These are phyloP conservation scores for Pelecanus crispus DNA, from an alignment of 2,113 vertebrate genomes.

Conservation along the genomic window DNA sequence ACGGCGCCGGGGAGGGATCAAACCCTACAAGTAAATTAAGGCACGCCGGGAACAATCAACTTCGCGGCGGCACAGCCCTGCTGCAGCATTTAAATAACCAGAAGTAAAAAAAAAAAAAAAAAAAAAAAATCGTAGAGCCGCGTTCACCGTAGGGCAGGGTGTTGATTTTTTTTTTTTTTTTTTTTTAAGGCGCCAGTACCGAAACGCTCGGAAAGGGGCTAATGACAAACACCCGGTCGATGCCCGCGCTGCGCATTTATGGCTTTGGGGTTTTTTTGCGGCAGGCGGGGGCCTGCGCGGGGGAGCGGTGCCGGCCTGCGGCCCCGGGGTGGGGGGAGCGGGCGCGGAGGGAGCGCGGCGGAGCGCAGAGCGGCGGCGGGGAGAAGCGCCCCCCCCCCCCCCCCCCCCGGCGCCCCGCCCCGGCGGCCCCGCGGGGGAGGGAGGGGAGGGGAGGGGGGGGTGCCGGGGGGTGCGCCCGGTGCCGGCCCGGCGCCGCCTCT, in stretches of 20 bases:
- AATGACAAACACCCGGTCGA: neutral
- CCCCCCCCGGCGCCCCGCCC: neutral
- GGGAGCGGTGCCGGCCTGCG: neutral
- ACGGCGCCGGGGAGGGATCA: neutral
- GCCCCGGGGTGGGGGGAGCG: neutral
- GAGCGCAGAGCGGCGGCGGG: neutral
- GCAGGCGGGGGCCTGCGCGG: too few species aligned
- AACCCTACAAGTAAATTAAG: neutral
- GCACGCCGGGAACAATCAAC: neutral
- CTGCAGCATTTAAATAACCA: neutral
- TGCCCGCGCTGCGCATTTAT: neutral
- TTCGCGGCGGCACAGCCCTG: neutral
- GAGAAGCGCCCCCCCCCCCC: neutral
- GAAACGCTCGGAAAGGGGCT: neutral
- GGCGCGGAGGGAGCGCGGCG: neutral
- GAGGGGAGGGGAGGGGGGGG: neutral
- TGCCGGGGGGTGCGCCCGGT: neutral
- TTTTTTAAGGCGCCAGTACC: neutral
- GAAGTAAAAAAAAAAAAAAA: neutral
- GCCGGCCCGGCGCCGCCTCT: constrained; percentile 54
- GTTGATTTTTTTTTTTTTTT: neutral
- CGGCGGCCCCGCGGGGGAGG: neutral
- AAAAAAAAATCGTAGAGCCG: neutral
- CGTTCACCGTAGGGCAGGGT: neutral
- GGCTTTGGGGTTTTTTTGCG: neutral